Evolutionary conservation across 2,888 invertebrate genomes (phyloP).

Genomic region (Dryomyza anilis): DNA sequence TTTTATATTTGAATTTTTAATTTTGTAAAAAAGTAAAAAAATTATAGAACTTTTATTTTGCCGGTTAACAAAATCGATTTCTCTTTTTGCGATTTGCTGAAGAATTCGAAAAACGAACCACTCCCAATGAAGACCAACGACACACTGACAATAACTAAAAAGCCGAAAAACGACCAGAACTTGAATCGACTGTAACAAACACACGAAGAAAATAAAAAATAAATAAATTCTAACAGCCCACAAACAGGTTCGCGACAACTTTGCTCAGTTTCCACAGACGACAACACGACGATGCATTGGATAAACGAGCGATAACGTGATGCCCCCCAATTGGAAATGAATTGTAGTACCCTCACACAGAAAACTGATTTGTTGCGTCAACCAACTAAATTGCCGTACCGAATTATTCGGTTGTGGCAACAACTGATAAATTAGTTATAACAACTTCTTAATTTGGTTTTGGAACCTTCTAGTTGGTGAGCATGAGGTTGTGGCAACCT

Average conservation of each 20-base stretch:
- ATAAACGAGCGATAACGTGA: not conserved
- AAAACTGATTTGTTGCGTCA: no score
- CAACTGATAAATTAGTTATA: no score
- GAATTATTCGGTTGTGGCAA: no score
- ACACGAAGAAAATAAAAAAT: conserved; percentile 1
- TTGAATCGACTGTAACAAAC: conserved; percentile 16
- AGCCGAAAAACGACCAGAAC: conserved; percentile 22
- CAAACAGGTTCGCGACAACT: not conserved
- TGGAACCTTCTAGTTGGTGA: no score
- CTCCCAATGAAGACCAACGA: conserved; percentile 40
- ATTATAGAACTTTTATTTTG: not conserved
- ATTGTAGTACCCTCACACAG: no score
- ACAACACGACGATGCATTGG: not conserved
- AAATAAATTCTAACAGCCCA: not conserved
- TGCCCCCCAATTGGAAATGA: no score
- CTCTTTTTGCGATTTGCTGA: not conserved
- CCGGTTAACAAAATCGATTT: not conserved
- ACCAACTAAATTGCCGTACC: no score
- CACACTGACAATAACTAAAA: conserved; percentile 37
- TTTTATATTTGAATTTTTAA: not conserved
- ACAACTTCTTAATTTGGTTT: no score
- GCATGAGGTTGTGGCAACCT: no score
- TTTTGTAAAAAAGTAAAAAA: not conserved
- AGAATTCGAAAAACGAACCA: conserved; percentile 33
- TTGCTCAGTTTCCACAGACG: not conserved